Conservation (phyloP, 2,888 invertebrate genomes). For the Plemyria rubiginata region DNA sequence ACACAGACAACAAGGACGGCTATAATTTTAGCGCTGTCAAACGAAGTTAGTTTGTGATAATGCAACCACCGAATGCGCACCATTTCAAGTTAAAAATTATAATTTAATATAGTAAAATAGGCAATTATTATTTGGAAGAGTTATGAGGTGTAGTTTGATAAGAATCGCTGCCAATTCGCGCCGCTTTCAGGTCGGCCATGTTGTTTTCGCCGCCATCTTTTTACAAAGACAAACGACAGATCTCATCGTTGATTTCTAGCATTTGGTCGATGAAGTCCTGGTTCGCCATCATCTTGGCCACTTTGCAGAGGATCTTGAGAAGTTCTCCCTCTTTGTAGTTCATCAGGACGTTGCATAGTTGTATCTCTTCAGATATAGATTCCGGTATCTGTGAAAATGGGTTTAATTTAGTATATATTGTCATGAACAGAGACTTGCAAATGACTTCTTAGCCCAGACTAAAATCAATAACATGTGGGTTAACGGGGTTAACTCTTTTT, state of each 20-base stretch:
- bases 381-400: constrained; percentile 83
- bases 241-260: constrained; percentile 91
- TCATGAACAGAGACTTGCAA: not conserved
- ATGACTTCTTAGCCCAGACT: not conserved
- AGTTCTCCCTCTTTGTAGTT: constrained; percentile 88
- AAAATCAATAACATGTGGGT: too few species aligned
- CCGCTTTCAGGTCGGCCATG: constrained; percentile 51
- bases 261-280: constrained; percentile 90
- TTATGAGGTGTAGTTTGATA: not conserved
- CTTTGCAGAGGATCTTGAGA: constrained; percentile 85
- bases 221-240: constrained; percentile 89
- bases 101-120: too few species aligned
- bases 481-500: too few species aligned
- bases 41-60: too few species aligned
- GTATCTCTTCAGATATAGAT: constrained; percentile 85
- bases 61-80: too few species aligned
- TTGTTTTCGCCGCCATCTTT: constrained; percentile 55
- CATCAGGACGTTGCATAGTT: constrained; percentile 89
- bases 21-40: too few species aligned
- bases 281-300: constrained; percentile 89
- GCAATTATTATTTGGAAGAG: not conserved
- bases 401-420: not conserved
- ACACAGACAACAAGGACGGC: too few species aligned
- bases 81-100: too few species aligned
- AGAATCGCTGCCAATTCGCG: constrained; percentile 23